These are phyloP conservation scores for Delphinus delphis DNA, from an alignment of 2,113 vertebrate genomes.

Conservation along the genomic window DNA sequence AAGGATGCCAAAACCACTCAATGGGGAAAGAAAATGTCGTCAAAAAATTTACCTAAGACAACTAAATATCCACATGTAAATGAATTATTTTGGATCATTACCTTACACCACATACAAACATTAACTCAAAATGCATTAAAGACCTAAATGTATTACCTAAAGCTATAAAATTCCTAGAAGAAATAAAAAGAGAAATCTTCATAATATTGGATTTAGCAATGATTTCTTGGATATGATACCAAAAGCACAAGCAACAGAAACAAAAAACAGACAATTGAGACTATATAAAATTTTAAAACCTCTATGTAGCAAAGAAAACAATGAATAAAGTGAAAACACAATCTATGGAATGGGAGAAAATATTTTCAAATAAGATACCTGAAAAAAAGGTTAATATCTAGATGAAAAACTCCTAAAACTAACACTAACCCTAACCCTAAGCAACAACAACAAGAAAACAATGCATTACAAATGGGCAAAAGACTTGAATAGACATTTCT, in stretches of 20 bases:
- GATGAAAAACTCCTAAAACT: neutral
- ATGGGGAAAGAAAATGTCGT: neutral
- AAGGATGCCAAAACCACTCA: neutral
- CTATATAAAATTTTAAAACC: neutral
- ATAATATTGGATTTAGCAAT: neutral
- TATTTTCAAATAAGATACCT: neutral
- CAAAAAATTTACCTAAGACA: neutral
- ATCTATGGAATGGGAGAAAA: neutral
- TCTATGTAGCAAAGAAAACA: neutral
- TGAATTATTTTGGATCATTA: neutral
- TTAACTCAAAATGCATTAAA: neutral
- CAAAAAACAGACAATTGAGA: too few relatives aligned
- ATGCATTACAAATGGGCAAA: neutral
- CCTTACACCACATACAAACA: neutral
- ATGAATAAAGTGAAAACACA: neutral
- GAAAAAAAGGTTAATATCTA: neutral
- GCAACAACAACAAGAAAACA: neutral
- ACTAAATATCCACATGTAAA: neutral
- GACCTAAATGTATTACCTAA: neutral
- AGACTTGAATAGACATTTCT: neutral
- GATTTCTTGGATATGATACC: neutral
- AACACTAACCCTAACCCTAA: too few relatives aligned
- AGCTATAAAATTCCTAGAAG: neutral
- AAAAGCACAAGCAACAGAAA: neutral
- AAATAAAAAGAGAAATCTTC: neutral